These are phyloP conservation scores for Lethrus apterus DNA, from an alignment of 1,140 invertebrate species.

Conservation along the genomic window DNA sequence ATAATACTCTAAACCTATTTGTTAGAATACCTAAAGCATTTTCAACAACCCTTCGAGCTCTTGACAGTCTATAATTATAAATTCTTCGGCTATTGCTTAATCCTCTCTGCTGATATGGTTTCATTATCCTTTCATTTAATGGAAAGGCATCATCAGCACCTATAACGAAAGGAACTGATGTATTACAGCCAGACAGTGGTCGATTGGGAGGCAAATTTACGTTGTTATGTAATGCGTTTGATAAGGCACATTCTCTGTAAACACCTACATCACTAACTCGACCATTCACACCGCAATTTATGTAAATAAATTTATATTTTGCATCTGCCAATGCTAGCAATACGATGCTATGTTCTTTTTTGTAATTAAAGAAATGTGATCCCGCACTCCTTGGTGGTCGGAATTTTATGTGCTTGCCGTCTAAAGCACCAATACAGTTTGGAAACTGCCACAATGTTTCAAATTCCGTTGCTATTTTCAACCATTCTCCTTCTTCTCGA, in stretches of 20 bases:
- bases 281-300: constrained; percentile 34
- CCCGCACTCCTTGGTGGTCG: constrained; percentile 33
- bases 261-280: constrained; percentile 33
- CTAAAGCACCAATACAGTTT: constrained; percentile 42
- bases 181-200: neutral
- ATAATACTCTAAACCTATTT: constrained; percentile 1
- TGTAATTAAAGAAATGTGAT: constrained; percentile 26
- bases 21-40: constrained; percentile 8
- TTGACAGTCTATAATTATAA: constrained; percentile 12
- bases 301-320: constrained; percentile 33
- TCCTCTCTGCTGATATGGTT: constrained; percentile 11
- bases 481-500: constrained; percentile 17
- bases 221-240: constrained; percentile 1
- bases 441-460: constrained; percentile 37
- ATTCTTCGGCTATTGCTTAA: neutral
- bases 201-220: constrained; percentile 22
- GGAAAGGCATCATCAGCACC: constrained; percentile 13
- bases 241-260: constrained; percentile 23
- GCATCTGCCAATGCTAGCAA: constrained; percentile 34
- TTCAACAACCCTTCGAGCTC: constrained; percentile 5
- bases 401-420: constrained; percentile 43
- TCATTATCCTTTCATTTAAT: constrained; percentile 8
- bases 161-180: constrained; percentile 2
- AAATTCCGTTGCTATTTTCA: constrained; percentile 28
- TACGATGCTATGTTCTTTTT: constrained; percentile 20